A percentile compares a stretch with the other conserved stretches of the same genome.
Evolutionary conservation across 2,888 invertebrate genomes (phyloP).

Genomic region (Polylopha cassiicola): DNA sequence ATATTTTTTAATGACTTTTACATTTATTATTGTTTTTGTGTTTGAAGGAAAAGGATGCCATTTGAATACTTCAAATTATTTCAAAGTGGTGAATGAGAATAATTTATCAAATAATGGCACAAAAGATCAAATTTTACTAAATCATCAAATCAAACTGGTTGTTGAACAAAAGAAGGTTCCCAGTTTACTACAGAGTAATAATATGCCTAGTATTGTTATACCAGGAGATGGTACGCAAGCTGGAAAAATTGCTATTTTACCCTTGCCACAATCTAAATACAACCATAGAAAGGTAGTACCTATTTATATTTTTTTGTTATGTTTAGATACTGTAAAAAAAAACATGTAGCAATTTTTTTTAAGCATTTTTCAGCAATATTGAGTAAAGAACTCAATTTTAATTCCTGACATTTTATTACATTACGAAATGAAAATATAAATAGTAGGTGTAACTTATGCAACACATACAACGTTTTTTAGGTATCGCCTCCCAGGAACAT

Average conservation of each 20-base stretch:
- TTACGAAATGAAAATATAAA: no score
- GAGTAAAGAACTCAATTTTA: not conserved
- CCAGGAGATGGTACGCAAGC: slow-evolving; percentile 48
- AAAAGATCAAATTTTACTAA: slow-evolving; percentile 36
- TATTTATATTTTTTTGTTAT: not conserved
- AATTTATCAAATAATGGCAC: slow-evolving; percentile 29
- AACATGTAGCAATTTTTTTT: no score
- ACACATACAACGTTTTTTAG: no score
- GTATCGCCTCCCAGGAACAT: slow-evolving; percentile 42
- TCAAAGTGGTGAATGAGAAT: slow-evolving; percentile 67
- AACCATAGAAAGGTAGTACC: slow-evolving; percentile 44
- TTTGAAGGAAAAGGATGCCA: slow-evolving; percentile 45
- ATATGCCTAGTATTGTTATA: slow-evolving; percentile 37
- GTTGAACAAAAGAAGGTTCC: slow-evolving; percentile 52
- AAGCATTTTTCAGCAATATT: no score
- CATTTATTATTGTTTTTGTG: not conserved
- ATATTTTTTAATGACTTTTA: no score
- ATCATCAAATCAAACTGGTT: slow-evolving; percentile 43
- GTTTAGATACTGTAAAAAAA: no score
- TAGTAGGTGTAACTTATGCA: no score
- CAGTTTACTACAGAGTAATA: slow-evolving; percentile 38
- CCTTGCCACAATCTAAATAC: slow-evolving; percentile 40
- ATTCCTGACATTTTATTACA: slow-evolving; percentile 1
- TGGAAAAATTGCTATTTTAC: slow-evolving; percentile 50
- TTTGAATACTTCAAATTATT: slow-evolving; percentile 46